phyloP scores from a whole-genome alignment of 1,140 invertebrate genomes.

The Parapsyche elsis region DNA sequence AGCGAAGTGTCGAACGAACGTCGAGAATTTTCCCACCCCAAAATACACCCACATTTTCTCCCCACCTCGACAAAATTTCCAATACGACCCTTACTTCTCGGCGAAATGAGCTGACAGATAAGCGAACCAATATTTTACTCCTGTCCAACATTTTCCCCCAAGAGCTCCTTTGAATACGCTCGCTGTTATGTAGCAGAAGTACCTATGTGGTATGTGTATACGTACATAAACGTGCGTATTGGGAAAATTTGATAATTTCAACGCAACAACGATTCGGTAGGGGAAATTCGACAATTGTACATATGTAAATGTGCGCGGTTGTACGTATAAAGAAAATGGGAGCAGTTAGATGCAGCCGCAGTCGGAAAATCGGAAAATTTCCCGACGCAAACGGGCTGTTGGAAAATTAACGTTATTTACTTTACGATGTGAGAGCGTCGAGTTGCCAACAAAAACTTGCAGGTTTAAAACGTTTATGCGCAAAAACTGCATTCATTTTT shows the following conservation, averaged over 20 bases:
- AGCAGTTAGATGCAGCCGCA: not conserved
- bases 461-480: not conserved
- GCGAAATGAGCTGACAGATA: constrained; percentile 31
- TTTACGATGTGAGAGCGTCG: not conserved
- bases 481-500: too few relatives aligned
- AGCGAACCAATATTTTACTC: constrained; percentile 34
- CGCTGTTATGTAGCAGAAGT: too few relatives aligned
- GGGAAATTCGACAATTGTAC: not conserved
- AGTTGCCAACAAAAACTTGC: constrained; percentile 16
- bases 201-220: too few relatives aligned
- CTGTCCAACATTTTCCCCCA: not conserved
- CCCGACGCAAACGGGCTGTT: not conserved
- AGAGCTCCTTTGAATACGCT: not conserved
- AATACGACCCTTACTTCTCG: constrained; percentile 12
- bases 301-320: not conserved
- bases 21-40: not conserved
- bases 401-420: constrained; percentile 38
- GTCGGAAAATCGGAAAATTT: constrained; percentile 17
- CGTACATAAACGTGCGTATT: too few relatives aligned
- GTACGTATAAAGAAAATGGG: not conserved
- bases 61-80: constrained; percentile 2
- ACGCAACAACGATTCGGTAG: too few relatives aligned
- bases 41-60: too few relatives aligned
- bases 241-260: too few relatives aligned
- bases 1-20: constrained; percentile 23